Conservation (phyloP, 2,797 vertebrate genomes). For the Halcyon badia region DNA sequence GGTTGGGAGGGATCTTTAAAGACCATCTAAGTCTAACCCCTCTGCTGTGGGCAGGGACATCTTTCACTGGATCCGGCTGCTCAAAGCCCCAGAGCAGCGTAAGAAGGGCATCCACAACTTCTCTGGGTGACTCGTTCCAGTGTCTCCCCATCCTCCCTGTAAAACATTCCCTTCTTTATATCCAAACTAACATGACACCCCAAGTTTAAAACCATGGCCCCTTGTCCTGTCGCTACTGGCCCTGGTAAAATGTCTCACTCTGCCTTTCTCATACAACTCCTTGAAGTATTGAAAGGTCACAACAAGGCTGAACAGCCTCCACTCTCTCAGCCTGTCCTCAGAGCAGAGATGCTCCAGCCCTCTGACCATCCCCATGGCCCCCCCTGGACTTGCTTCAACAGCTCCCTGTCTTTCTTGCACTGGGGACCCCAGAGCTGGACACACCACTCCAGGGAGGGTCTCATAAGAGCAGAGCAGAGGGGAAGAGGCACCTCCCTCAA, state of each 20-base stretch:
- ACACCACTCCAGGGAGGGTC: too few relatives aligned
- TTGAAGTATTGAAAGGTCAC: background rate
- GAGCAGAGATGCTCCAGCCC: background rate
- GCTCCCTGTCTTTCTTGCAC: background rate
- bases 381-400: background rate
- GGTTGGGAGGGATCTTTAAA: background rate
- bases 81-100: background rate
- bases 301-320: background rate
- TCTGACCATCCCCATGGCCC: background rate
- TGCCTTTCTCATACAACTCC: background rate
- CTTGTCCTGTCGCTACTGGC: too few relatives aligned
- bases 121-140: background rate
- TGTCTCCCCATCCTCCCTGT: accelerated
- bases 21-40: background rate
- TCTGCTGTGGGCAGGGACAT: background rate
- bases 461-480: background rate
- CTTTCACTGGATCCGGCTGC: accelerated
- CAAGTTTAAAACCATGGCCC: background rate
- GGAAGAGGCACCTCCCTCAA: background rate
- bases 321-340: background rate
- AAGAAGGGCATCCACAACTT: background rate
- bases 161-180: background rate
- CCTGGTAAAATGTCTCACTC: background rate
- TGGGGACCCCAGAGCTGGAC: background rate
- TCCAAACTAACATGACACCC: background rate